These are phyloP conservation scores for Psittacara wagleri DNA, from an alignment of 2,113 vertebrate species.

Conservation along the genomic window DNA sequence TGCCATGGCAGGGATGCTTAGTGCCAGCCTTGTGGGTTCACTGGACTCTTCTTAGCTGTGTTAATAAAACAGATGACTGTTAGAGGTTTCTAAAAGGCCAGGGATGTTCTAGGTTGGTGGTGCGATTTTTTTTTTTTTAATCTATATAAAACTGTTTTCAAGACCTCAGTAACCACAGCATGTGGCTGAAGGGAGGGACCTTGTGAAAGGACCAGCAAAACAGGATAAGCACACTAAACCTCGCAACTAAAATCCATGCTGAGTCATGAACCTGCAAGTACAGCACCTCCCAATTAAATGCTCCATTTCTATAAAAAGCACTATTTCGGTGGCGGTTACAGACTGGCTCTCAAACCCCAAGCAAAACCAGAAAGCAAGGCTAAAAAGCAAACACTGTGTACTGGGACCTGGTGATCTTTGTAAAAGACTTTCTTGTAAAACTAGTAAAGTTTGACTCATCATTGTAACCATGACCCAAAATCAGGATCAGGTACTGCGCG, in stretches of 20 bases:
- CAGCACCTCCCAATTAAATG: background rate
- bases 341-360: background rate
- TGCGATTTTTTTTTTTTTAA: background rate
- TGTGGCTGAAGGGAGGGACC: background rate
- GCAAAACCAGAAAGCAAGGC: background rate
- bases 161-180: background rate
- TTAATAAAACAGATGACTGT: background rate
- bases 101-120: background rate
- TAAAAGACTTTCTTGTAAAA: background rate
- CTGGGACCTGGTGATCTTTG: background rate
- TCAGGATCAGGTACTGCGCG: fast-evolving
- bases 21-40: fast-evolving
- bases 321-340: background rate
- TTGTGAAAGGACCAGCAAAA: background rate
- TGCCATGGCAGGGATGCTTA: background rate
- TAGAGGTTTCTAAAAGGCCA: background rate
- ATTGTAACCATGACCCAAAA: fast-evolving
- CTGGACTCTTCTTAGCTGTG: background rate
- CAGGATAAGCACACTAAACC: background rate
- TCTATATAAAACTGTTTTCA: background rate
- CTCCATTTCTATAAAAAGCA: background rate
- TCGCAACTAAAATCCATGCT: background rate
- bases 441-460: background rate
- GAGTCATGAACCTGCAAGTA: background rate
- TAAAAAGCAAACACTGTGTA: background rate